phyloP scores from a whole-genome alignment of 2,888 invertebrate genomes.

The Hipparchia semele region DNA sequence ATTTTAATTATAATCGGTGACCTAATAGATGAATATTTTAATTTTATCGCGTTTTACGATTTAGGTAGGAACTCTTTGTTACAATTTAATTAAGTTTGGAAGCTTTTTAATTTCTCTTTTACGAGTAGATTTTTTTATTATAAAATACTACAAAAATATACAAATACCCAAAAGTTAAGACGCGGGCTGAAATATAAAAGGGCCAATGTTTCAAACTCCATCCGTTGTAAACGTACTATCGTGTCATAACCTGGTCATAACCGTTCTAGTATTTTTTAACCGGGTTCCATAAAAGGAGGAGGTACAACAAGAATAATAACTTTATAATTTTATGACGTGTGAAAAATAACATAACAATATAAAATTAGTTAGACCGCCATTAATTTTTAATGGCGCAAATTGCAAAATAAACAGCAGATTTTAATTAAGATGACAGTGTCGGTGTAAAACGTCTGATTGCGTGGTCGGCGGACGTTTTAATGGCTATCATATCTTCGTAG shows the following conservation, averaged over 20 bases:
- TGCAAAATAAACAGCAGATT: constrained; percentile 61
- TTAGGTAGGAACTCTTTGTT: constrained; percentile 9
- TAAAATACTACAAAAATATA: background rate
- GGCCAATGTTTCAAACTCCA: too few relatives aligned
- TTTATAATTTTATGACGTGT: constrained; percentile 4
- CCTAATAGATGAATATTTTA: constrained; percentile 19
- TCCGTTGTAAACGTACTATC: too few relatives aligned
- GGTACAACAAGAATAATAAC: background rate
- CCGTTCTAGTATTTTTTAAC: too few relatives aligned
- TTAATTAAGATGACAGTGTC: constrained; percentile 73
- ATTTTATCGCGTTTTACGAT: constrained; percentile 8
- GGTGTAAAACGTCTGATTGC: constrained; percentile 67
- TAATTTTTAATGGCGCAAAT: constrained; percentile 35
- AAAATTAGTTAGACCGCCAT: constrained; percentile 22
- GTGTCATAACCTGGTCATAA: too few relatives aligned
- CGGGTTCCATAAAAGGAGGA: too few relatives aligned
- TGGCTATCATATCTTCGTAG: constrained; percentile 66
- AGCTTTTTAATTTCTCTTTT: constrained; percentile 2
- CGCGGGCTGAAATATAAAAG: background rate
- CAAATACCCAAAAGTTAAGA: background rate
- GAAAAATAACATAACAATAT: constrained; percentile 18
- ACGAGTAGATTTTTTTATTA: background rate
- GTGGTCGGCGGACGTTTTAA: constrained; percentile 67
- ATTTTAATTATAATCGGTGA: constrained; percentile 2
- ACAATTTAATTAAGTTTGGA: constrained; percentile 18